phyloP scores from a whole-genome alignment of 2,797 vertebrate species.

The Spinus pinus region DNA sequence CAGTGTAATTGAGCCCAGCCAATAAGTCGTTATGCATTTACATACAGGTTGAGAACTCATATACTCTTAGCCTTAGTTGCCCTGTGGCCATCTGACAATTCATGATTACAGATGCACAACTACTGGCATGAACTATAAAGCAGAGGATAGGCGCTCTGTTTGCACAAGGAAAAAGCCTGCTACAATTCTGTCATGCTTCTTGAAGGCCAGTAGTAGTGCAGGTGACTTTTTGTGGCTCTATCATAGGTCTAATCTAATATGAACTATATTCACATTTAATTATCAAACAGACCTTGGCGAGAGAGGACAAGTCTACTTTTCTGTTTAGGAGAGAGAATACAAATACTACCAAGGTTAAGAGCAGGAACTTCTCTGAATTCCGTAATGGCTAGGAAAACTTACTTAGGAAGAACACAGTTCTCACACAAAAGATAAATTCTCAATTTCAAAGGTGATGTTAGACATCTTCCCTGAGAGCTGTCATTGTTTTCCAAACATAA shows the following conservation, averaged over 20 bases:
- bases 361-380: neutral
- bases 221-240: neutral
- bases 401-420: neutral
- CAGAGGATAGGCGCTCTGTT: neutral
- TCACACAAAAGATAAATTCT: neutral
- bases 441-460: neutral
- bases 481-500: neutral
- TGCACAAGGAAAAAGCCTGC: neutral
- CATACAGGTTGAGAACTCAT: neutral
- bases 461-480: neutral
- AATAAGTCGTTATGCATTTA: neutral
- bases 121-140: neutral
- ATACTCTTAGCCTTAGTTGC: neutral
- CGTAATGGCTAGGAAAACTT: neutral
- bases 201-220: neutral
- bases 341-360: neutral
- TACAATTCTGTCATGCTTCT: neutral
- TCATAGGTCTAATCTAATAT: neutral
- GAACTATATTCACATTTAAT: neutral
- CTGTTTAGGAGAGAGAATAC: neutral
- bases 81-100: neutral
- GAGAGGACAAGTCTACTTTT: neutral
- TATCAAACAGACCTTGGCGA: neutral
- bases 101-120: neutral
- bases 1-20: neutral